phyloP scores from a whole-genome alignment of 1,140 invertebrate species.

The Acromyrmex heyeri region DNA sequence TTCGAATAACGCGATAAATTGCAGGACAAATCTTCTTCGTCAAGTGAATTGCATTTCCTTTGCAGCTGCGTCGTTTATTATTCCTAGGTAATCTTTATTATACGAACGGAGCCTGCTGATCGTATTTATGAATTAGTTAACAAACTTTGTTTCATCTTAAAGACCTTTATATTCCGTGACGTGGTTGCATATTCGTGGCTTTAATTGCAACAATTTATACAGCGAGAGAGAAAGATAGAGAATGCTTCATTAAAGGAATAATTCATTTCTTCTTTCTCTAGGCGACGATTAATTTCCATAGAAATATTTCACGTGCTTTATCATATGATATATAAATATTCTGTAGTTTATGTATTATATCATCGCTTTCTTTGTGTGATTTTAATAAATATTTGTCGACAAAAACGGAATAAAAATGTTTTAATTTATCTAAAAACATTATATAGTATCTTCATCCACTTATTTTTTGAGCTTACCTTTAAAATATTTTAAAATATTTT shows the following conservation, averaged over 20 bases:
- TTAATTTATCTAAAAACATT: neutral
- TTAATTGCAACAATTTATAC: slow-evolving; percentile 45
- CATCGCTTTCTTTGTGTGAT: neutral
- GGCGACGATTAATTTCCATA: neutral
- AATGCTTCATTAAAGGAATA: neutral
- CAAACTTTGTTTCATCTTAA: slow-evolving; percentile 47
- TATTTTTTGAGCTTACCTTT: neutral
- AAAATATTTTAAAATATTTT: neutral
- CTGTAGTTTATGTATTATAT: neutral
- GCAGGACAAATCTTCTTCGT: neutral
- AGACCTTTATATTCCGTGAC: slow-evolving; percentile 30
- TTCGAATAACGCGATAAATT: slow-evolving; percentile 7
- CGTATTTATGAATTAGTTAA: slow-evolving; percentile 41
- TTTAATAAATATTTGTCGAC: slow-evolving; percentile 5
- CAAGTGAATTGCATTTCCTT: slow-evolving; percentile 7
- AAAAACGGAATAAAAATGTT: neutral
- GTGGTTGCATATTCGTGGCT: neutral
- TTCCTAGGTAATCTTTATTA: slow-evolving; percentile 30
- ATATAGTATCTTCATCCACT: neutral
- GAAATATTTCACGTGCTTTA: neutral
- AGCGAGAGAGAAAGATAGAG: neutral
- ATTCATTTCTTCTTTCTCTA: neutral
- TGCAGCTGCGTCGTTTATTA: slow-evolving; percentile 50
- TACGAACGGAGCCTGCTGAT: slow-evolving; percentile 32
- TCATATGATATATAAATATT: neutral